Conservation (phyloP, 2,888 invertebrate species). For the Phrixothrix hirtus region DNA sequence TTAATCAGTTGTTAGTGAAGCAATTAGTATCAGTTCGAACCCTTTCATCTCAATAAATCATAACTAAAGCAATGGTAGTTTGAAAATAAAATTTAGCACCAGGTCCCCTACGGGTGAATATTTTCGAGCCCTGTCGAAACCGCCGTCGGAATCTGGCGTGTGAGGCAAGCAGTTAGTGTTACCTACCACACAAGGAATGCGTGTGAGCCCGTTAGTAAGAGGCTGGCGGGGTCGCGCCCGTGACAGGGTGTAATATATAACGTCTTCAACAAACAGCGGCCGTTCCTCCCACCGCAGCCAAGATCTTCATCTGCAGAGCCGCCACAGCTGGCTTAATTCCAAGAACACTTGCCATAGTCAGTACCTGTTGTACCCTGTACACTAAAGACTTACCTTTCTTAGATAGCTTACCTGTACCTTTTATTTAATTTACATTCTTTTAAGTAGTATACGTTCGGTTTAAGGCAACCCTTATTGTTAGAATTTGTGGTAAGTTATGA, state of each 20-base stretch:
- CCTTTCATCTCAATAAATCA: too few species aligned
- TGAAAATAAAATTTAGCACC: slow-evolving; percentile 11
- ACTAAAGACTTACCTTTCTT: slow-evolving; percentile 1
- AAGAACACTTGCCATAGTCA: slow-evolving; percentile 38
- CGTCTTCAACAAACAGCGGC: slow-evolving; percentile 50
- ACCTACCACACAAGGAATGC: slow-evolving; percentile 47
- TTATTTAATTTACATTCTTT: too few species aligned
- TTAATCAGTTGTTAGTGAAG: too few species aligned
- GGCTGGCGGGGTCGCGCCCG: slow-evolving; percentile 47
- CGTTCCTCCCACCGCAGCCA: slow-evolving; percentile 46
- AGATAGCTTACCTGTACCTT: too few species aligned
- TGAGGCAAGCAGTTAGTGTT: slow-evolving; percentile 37
- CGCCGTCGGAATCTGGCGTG: slow-evolving; percentile 29
- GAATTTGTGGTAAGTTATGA: too few species aligned
- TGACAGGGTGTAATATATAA: slow-evolving; percentile 52
- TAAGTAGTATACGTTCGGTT: too few species aligned
- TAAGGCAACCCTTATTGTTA: too few species aligned
- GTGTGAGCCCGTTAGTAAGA: slow-evolving; percentile 48
- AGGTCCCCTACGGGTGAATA: slow-evolving; percentile 32
- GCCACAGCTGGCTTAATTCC: slow-evolving; percentile 46
- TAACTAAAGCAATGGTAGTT: too few species aligned
- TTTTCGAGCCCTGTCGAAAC: slow-evolving; percentile 28
- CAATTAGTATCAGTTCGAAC: too few species aligned
- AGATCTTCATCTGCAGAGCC: slow-evolving; percentile 47
- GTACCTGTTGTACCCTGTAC: slow-evolving; percentile 22